Conservation (phyloP, 2,888 invertebrate genomes). For the Drosophila macrospina region DNA sequence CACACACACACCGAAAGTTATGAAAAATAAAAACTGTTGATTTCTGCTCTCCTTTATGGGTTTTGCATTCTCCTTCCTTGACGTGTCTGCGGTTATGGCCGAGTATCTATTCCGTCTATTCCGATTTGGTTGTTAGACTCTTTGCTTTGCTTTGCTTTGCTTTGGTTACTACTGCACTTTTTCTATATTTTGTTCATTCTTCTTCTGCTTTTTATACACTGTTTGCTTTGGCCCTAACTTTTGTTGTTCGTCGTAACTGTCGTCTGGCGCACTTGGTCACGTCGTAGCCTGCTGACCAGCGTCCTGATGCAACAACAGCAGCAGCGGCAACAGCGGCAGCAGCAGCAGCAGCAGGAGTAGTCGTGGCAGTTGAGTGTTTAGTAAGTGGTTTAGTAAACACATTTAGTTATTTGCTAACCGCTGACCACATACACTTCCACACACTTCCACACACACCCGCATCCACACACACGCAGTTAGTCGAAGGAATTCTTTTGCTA, state of each 20-base stretch:
- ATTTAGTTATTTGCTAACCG: constrained; percentile 78
- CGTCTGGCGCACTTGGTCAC: constrained; percentile 71
- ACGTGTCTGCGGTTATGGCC: constrained; percentile 67
- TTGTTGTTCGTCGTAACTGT: constrained; percentile 28
- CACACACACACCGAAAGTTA: constrained; percentile 60
- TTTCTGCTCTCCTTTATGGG: constrained; percentile 25
- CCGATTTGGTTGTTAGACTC: constrained; percentile 41
- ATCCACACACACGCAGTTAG: constrained; percentile 24
- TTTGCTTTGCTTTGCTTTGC: constrained; percentile 21
- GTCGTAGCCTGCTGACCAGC: constrained; percentile 55
- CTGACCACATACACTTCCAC: constrained; percentile 49
- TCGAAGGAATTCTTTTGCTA: constrained; percentile 42
- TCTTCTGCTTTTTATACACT: constrained; percentile 18
- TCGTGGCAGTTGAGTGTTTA: constrained; percentile 77
- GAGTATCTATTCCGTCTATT: constrained; percentile 43
- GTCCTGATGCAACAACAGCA: constrained; percentile 37
- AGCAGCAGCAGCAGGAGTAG: constrained; percentile 24
- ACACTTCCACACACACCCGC: constrained; percentile 26
- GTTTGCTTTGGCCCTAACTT: constrained; percentile 46
- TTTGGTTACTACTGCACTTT: constrained; percentile 47
- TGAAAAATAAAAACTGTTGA: constrained; percentile 72
- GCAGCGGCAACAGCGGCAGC: background rate
- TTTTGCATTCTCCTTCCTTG: constrained; percentile 32
- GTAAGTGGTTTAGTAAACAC: constrained; percentile 81
- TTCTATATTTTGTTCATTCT: constrained; percentile 40